Evolutionary conservation across 2,113 vertebrate species (phyloP).

Genomic region (Lipophrys pholis): DNA sequence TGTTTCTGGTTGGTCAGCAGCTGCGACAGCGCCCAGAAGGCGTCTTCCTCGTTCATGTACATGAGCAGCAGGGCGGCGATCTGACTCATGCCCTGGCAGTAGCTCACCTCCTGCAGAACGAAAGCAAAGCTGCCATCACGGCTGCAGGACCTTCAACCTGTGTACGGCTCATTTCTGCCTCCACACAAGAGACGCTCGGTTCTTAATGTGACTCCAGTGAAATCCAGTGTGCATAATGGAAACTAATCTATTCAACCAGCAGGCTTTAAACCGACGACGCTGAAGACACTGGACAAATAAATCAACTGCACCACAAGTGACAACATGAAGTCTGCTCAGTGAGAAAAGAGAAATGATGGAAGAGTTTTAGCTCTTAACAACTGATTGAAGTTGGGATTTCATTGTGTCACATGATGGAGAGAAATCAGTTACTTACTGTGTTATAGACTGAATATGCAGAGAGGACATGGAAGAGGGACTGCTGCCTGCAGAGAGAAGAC

Average conservation of each 20-base stretch:
- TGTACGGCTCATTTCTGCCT: too few species aligned
- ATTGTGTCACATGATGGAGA: neutral
- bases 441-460: slow-evolving; percentile 90
- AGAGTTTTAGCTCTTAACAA: slow-evolving; percentile 13
- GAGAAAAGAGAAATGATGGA: neutral
- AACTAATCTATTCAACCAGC: too few species aligned
- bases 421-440: slow-evolving; percentile 82
- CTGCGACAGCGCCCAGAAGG: slow-evolving; percentile 91
- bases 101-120: slow-evolving; percentile 89
- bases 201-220: too few species aligned
- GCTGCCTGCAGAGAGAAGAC: slow-evolving; percentile 62
- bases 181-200: too few species aligned
- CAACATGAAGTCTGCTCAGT: neutral
- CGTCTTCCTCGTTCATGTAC: slow-evolving; percentile 91
- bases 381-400: neutral
- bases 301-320: neutral
- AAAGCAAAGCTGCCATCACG: too few species aligned
- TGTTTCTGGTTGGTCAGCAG: slow-evolving; percentile 89
- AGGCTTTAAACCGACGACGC: too few species aligned
- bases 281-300: neutral
- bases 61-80: slow-evolving; percentile 90
- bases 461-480: slow-evolving; percentile 89
- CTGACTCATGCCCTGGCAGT: slow-evolving; percentile 94
- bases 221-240: too few species aligned
- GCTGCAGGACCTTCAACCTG: too few species aligned